Evolutionary conservation across 2,113 vertebrate genomes (phyloP).

Genomic region (Alethe diademata): DNA sequence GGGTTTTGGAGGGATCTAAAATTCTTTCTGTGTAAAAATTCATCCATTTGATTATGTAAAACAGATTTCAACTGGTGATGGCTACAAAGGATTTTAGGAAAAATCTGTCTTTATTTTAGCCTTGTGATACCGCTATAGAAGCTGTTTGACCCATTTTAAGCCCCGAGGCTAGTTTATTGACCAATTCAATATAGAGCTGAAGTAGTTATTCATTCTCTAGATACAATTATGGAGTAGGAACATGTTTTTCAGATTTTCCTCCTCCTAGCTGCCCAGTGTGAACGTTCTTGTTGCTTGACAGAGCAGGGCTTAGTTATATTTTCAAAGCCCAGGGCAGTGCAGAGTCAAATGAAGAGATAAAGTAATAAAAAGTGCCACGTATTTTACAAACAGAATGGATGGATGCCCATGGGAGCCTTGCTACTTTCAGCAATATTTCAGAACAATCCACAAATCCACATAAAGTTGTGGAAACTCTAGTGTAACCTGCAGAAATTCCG

Average conservation of each 20-base stretch:
- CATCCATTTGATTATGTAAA: background rate
- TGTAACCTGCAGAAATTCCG: background rate
- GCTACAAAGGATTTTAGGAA: background rate
- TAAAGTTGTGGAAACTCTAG: background rate
- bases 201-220: background rate
- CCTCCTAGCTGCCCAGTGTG: background rate
- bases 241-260: background rate
- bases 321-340: background rate
- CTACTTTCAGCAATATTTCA: background rate
- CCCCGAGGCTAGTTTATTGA: background rate
- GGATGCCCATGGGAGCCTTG: background rate
- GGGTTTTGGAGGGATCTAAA: background rate
- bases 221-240: background rate
- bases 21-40: background rate
- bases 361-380: background rate
- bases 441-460: background rate
- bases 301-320: background rate
- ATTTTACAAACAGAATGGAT: background rate
- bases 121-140: background rate
- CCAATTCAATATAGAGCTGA: background rate
- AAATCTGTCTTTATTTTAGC: background rate
- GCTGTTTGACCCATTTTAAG: background rate
- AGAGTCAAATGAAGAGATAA: conserved; percentile 1
- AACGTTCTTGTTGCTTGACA: background rate
- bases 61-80: background rate